Base-by-base conservation (phyloP, 2,113 vertebrate genomes). In the Zingel zingel region DNA sequence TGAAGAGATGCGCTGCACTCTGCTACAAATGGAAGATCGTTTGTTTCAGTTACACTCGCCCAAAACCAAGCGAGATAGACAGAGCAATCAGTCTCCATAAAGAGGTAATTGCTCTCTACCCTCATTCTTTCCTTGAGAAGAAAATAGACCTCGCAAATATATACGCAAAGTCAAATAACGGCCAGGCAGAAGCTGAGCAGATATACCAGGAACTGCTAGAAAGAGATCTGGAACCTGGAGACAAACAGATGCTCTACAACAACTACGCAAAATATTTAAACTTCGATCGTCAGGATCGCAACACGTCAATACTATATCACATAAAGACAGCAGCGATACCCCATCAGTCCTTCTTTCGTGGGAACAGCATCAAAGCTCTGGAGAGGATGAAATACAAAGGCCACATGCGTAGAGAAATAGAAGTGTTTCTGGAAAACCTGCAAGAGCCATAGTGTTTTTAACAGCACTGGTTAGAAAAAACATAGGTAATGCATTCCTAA, bases 71-170 rank as follows among this genome's bases (percentile, higher is more conserved):
- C 5, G 5, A 1, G 5, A 33, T 33, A 33, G 33, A 33, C 33
- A 33, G 33, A 33, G 33, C 77, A 2, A 83, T 90, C 62, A 2
- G 18, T 8, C 85, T 90, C 15, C 45, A 71, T 1, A 0, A 57
- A 16, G 84, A 90, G 11, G 73, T 87, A 27, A 77, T 87, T 39
- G 4, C 19, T 58, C 81, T 86, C 11, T 92, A 92, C 33, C 84
- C 86, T 27, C 14, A 85, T 4, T 51, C 66, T 2, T 77, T 56
- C 2, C 36, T 89, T 0, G 1, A 1, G 1, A 71, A 25, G 18
- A 53, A 63, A 45, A 18, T 89, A 4, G 50, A 75, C 0, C 74
- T 88, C 0, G 91, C 91, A 39, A 62, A 25, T 12, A 23, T 93
- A 0, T 71, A 66, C 0, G 77, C 68, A n/a, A 54, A 75, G 33